These are phyloP conservation scores for Phaethon lepturus DNA, from an alignment of 2,113 vertebrate species.

Conservation along the genomic window DNA sequence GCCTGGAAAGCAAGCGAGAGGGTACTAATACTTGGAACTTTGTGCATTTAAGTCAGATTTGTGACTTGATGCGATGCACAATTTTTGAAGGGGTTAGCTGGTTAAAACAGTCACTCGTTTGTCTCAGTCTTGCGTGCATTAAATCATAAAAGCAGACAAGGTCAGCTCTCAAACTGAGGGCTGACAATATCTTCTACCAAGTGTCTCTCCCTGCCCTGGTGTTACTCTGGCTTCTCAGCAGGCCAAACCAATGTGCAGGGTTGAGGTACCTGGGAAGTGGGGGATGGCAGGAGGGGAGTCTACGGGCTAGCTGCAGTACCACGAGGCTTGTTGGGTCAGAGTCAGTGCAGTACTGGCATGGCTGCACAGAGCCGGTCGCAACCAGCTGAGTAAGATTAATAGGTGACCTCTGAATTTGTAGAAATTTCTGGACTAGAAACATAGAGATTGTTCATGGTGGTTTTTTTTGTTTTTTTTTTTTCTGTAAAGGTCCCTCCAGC, in stretches of 20 bases:
- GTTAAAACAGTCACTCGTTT: background rate
- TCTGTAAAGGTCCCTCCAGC: background rate
- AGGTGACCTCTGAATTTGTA: background rate
- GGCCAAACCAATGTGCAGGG: background rate
- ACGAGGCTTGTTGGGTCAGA: background rate
- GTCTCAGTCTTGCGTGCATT: background rate
- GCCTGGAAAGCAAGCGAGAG: background rate
- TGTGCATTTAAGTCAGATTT: background rate
- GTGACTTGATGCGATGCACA: background rate
- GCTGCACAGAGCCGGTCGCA: background rate
- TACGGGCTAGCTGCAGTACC: rapidly evolving
- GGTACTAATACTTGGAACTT: background rate
- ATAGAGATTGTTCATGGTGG: background rate
- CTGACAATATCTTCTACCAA: background rate
- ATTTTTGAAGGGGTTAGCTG: background rate
- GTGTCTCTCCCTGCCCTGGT: background rate
- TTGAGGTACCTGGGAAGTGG: background rate
- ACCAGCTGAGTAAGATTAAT: background rate
- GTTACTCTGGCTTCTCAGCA: background rate
- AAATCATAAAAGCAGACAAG: background rate
- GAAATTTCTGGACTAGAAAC: background rate
- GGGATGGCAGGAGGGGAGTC: background rate
- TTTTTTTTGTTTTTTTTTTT: too few relatives aligned
- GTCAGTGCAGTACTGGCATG: background rate
- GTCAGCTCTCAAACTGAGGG: background rate